phyloP scores from a whole-genome alignment of 2,113 vertebrate genomes.

The Sturnira hondurensis region DNA sequence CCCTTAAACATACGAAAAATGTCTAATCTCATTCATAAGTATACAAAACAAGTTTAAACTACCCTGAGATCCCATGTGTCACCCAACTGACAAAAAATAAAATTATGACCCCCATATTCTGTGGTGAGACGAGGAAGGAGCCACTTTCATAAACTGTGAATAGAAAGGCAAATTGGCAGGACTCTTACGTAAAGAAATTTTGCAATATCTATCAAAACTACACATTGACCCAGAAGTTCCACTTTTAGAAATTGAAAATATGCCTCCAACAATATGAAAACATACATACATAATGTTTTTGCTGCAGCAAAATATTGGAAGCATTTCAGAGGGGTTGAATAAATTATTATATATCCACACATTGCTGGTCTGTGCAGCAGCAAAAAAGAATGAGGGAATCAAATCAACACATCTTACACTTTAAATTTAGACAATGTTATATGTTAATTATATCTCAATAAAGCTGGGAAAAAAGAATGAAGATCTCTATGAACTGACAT shows the following conservation, averaged over 20 bases:
- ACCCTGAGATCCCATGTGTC: background rate
- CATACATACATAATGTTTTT: background rate
- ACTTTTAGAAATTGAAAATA: background rate
- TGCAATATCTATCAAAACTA: background rate
- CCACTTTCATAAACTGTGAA: background rate
- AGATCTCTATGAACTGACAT: background rate
- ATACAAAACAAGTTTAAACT: background rate
- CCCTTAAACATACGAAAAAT: background rate
- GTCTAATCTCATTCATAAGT: background rate
- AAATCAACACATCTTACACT: background rate
- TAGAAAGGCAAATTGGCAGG: background rate
- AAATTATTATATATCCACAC: background rate
- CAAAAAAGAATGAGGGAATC: background rate
- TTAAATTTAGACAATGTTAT: too few relatives aligned
- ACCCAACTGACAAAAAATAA: background rate
- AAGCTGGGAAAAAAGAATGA: too few relatives aligned
- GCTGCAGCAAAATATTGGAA: background rate
- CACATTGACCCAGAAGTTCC: background rate
- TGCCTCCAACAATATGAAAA: background rate
- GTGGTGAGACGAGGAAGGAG: background rate
- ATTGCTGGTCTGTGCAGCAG: background rate
- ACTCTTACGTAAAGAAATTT: background rate
- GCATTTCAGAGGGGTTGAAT: background rate
- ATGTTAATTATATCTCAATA: too few relatives aligned
- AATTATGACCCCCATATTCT: background rate